Base-by-base conservation (phyloP, 2,888 invertebrate genomes). In the Apomyelois bistriatella region DNA sequence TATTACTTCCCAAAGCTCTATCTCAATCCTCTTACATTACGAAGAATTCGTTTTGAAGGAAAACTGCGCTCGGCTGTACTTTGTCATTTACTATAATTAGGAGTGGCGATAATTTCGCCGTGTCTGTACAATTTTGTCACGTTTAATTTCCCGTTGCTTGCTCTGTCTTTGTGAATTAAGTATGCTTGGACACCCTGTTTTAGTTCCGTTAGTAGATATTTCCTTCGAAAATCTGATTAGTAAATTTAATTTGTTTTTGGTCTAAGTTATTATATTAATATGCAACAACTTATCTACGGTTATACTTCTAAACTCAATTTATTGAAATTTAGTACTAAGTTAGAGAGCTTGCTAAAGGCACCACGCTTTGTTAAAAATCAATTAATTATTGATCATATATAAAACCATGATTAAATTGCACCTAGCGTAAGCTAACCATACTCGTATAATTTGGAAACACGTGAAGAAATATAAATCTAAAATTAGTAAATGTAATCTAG, bases 41-140 rank as follows among this genome's bases (percentile, higher is more conserved):
- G 16, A 32, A 35, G 5, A 46, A 32, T 32, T 46, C 15, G 13
- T 46, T 30, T 46, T 32, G 43, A 46, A 32, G 48, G 59, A 61
- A 61, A 58, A 57, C 62, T 68, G 64, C 61, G 62, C 66, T 62
- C 63, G 69, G 68, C 79, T 84, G 82, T 77, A 74, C 68, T 75
- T 73, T 78, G 77, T 85, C 82, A 79, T 74, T 72, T 70, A 64
- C 60, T 68, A 74, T 85, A 85, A 85, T 86, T 80, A 79, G 64
- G 16, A 50, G 30, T 40, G 66, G 67, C 66, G 64, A 70, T 72
- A 73, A 77, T 79, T 79, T 79, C 76, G 74, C 75, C 79, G 77
- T 78, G 77, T 76, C 76, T 70, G 67, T 72, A 72, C 75, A 81
- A 74, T 81, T 82, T 78, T 78, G 81, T 84, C 79, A 72, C 74